Conservation (phyloP, 2,888 invertebrate genomes). For the Lepidocyrtoides sp. region DNA sequence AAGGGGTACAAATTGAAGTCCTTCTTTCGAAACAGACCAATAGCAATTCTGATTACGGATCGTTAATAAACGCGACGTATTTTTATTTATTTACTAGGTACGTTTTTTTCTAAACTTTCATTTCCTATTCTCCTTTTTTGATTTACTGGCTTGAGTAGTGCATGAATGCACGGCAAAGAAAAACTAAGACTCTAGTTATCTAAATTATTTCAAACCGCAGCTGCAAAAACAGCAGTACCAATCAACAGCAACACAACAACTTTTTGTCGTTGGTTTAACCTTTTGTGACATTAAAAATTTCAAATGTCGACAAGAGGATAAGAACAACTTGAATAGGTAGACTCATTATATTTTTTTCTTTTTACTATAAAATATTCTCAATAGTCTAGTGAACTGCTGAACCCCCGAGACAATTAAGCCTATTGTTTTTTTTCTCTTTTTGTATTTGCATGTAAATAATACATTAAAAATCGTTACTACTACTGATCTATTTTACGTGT, state of each 20-base stretch:
- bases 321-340: constrained; percentile 33
- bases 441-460: constrained; percentile 45
- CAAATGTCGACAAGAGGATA: constrained; percentile 49
- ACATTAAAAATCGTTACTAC: constrained; percentile 51
- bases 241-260: neutral
- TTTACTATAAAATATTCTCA: neutral
- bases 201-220: constrained; percentile 74
- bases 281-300: constrained; percentile 69
- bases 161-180: constrained; percentile 15
- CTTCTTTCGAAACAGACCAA: constrained; percentile 32
- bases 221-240: neutral
- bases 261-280: constrained; percentile 71
- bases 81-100: constrained; percentile 46
- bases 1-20: neutral
- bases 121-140: constrained; percentile 35
- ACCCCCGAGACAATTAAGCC: constrained; percentile 46
- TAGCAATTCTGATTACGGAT: constrained; percentile 20
- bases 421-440: constrained; percentile 18
- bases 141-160: constrained; percentile 7
- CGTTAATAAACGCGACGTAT: constrained; percentile 39
- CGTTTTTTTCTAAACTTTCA: constrained; percentile 47
- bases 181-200: constrained; percentile 46
- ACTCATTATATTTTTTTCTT: constrained; percentile 53
- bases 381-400: constrained; percentile 33
- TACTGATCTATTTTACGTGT: constrained; percentile 79